Conservation (phyloP, 2,888 invertebrate species). For the Drosophila kambysellisi region DNA sequence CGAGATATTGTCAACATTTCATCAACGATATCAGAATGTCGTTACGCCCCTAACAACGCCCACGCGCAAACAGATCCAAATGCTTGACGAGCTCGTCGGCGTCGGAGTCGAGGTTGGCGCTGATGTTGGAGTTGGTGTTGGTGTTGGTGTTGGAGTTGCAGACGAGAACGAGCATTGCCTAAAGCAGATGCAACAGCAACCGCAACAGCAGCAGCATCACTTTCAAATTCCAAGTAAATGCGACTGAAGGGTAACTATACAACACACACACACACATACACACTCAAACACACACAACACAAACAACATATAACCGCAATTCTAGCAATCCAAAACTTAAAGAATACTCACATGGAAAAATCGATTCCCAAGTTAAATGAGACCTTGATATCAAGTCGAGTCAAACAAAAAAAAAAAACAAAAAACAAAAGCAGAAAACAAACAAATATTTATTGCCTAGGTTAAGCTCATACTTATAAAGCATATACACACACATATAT, state of each 20-base stretch:
- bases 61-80: conserved; percentile 80
- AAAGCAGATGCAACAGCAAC: conserved; percentile 3
- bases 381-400: conserved; percentile 49
- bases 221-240: conserved; percentile 37
- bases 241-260: conserved; percentile 56
- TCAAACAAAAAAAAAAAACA: conserved; percentile 7
- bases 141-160: not conserved
- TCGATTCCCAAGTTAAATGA: conserved; percentile 28
- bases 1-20: conserved; percentile 90
- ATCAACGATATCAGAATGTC: conserved; percentile 86
- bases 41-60: conserved; percentile 84
- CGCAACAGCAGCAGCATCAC: conserved; percentile 14
- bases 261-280: conserved; percentile 17
- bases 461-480: conserved; percentile 60
- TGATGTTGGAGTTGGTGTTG: not conserved
- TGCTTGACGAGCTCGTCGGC: conserved; percentile 67
- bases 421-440: conserved; percentile 5
- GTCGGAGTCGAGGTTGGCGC: conserved; percentile 31
- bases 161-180: not conserved
- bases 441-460: conserved; percentile 72
- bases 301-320: conserved; percentile 52
- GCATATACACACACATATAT: conserved; percentile 13
- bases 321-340: conserved; percentile 64
- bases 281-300: conserved; percentile 19
- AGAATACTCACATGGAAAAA: conserved; percentile 39